Evolutionary conservation across 1,140 invertebrate genomes (phyloP).

Genomic region (Centruroides vittatus): DNA sequence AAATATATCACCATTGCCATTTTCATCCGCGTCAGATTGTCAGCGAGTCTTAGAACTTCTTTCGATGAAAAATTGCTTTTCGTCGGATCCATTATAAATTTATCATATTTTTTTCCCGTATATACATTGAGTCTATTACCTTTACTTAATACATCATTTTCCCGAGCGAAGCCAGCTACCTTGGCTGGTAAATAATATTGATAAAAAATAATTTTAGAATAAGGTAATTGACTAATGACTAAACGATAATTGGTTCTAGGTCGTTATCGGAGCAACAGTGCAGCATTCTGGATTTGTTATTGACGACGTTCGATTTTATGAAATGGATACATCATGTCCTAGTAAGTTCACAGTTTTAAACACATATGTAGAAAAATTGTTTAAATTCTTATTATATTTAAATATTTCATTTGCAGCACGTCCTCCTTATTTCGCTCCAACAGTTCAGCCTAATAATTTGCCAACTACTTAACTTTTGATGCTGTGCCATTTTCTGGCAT

Average conservation of each 20-base stretch:
- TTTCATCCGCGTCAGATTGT: too few relatives aligned
- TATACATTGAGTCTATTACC: neutral
- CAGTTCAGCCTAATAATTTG: too few relatives aligned
- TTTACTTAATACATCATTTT: neutral
- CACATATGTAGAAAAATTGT: too few relatives aligned
- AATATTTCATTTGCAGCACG: neutral
- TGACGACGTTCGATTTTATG: slow-evolving; percentile 11
- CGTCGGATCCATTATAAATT: neutral
- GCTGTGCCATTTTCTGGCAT: too few relatives aligned
- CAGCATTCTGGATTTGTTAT: slow-evolving; percentile 14
- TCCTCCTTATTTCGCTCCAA: too few relatives aligned
- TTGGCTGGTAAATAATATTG: too few relatives aligned
- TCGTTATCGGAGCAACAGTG: slow-evolving; percentile 6
- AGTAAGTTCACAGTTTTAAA: neutral
- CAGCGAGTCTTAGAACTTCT: too few relatives aligned
- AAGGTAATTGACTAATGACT: neutral
- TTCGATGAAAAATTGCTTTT: neutral
- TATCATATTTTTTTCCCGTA: neutral
- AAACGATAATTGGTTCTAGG: neutral
- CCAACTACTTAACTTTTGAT: too few relatives aligned
- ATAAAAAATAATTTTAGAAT: neutral
- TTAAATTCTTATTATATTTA: too few relatives aligned
- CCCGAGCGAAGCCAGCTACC: too few relatives aligned
- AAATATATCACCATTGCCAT: too few relatives aligned
- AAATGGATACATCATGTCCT: slow-evolving; percentile 8